Conservation (phyloP, 2,797 vertebrate genomes). For the Danionella dracula region DNA sequence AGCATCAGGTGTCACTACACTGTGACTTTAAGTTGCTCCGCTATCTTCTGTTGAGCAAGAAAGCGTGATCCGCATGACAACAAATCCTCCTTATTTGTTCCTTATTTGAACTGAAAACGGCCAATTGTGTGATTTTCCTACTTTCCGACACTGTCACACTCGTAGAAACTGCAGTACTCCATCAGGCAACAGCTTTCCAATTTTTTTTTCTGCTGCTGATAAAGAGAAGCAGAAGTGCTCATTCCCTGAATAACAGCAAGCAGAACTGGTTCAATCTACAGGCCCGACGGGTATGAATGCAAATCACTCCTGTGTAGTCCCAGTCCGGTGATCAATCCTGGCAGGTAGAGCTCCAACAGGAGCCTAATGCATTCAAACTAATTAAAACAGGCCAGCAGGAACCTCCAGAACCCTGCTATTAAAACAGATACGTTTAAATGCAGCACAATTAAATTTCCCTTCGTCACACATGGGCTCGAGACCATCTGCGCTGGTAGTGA, state of each 20-base stretch:
- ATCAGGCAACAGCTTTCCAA: conserved; percentile 50
- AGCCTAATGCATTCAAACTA: conserved; percentile 75
- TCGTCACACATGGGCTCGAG: conserved; percentile 43
- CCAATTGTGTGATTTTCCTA: conserved; percentile 14
- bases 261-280: conserved; percentile 50
- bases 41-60: too few relatives aligned
- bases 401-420: conserved; percentile 60
- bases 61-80: too few relatives aligned
- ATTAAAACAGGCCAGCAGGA: conserved; percentile 68
- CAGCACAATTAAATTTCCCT: conserved; percentile 48
- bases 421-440: conserved; percentile 60
- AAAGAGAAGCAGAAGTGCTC: conserved; percentile 20
- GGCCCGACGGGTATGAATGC: conserved; percentile 50
- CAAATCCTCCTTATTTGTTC: too few relatives aligned
- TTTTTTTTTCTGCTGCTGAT: conserved; percentile 29
- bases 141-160: conserved; percentile 6
- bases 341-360: conserved; percentile 69
- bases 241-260: conserved; percentile 41
- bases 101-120: not conserved
- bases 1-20: too few relatives aligned
- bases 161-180: conserved; percentile 52
- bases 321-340: conserved; percentile 63
- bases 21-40: too few relatives aligned
- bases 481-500: conserved; percentile 41
- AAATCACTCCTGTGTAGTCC: conserved; percentile 56